Conservation (phyloP, 2,888 invertebrate species). For the Ditylenchus weischeri region DNA sequence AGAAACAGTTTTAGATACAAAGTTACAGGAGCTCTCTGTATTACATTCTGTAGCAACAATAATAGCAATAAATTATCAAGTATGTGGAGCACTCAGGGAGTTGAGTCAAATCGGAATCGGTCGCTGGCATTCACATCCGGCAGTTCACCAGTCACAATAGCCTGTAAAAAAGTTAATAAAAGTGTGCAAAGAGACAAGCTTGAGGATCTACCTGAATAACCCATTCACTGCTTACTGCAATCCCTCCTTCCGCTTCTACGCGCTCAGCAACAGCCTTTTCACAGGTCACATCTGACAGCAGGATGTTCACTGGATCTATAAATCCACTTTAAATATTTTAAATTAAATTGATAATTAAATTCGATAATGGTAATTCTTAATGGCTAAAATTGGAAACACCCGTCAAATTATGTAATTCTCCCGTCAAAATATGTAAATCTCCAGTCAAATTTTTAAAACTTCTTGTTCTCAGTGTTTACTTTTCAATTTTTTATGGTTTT, state of each 20-base stretch:
- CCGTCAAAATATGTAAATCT: no score
- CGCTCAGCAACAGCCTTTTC: constrained; percentile 46
- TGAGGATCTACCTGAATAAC: constrained; percentile 40
- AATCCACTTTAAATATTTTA: not conserved
- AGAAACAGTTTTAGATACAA: no score
- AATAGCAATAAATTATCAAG: not conserved
- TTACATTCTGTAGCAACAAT: no score
- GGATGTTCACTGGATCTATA: constrained; percentile 47
- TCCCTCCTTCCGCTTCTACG: constrained; percentile 39
- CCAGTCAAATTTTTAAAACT: no score
- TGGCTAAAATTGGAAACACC: not conserved
- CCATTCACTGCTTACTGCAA: constrained; percentile 47
- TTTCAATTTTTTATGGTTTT: no score
- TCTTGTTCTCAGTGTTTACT: no score
- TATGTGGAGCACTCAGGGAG: not conserved
- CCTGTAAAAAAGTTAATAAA: constrained; percentile 19
- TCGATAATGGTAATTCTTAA: no score
- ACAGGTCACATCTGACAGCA: constrained; percentile 60
- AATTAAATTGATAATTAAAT: not conserved
- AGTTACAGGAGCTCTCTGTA: no score
- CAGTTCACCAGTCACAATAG: constrained; percentile 33
- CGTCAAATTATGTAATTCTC: no score
- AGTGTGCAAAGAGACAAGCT: not conserved
- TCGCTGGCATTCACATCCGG: constrained; percentile 25
- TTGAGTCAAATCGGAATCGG: constrained; percentile 23